Evolutionary conservation across 2,113 vertebrate genomes (phyloP), one percentile per base, ranked within the genome.

Genomic region (Crypturellus undulatus): DNA sequence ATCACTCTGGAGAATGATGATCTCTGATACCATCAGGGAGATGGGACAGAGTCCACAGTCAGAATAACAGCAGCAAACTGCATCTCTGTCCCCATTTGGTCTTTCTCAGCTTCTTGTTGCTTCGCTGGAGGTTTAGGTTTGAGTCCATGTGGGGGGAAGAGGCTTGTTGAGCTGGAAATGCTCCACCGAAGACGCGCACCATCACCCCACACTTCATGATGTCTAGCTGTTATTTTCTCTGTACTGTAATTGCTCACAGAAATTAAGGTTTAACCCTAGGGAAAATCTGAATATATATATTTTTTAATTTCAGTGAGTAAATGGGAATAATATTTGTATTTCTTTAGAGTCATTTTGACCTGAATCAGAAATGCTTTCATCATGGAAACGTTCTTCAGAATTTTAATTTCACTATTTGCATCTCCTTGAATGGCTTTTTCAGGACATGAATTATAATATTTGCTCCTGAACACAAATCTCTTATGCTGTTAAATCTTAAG

Each of bases 1-100:
- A 91, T 73, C 79, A 76, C 77, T 80, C 86, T 86, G 56, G 79
- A 94, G 83, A 94, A 71, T 32, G 72, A 93, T 88, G 85, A 84
- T 79, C 72, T 86, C 79, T 90, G 95, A 89, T 90, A 71, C 76
- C 47, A 85, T 93, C 60, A 32, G 43, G 68, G 54, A 71, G 75
- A 64, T n/a, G 60, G 78, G 90, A 88, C 69, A 77, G 20, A 52
- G 36, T 85, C 90, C 87, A 56, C 90, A 51, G 40, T 56, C 87
- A 75, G 79, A 77, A 90, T 70, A 77, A 79, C 8, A 73, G 60
- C 25, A 79, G 63, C 67, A 88, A 80, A 93, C 54, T 52, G 21
- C 51, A 69, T 92, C 10, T 92, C 15, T 93, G 67, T 40, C 43
- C 76, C 75, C 20, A 32, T 71, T 60, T 70, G 40, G 1, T 65